Evolutionary conservation across 2,888 invertebrate species (phyloP), one percentile per base, ranked within the genome.

Genomic region (Agriopis marginaria): DNA sequence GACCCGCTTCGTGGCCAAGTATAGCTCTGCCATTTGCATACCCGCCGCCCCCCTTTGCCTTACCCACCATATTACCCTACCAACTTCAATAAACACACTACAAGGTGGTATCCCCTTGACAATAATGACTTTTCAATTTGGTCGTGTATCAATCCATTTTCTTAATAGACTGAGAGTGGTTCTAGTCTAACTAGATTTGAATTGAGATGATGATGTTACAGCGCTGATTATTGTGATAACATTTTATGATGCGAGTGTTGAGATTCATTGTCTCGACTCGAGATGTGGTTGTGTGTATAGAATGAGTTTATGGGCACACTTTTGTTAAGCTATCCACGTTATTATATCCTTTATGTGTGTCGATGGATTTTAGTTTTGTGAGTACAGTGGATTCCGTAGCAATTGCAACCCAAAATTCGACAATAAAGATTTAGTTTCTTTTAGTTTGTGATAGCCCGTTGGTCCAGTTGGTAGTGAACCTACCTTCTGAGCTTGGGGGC

Each of bases 21-120:
- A 92, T 89, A 90, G 90, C 90, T 86, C 90, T 86, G 90, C 90
- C 90, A 93, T 94, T 93, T 94, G 93, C 93, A 92, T 93, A 91
- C 89, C 90, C 89, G n/a, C 84, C 86, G 44, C 42, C 50, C 70
- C 62, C 7, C 70, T n/a, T n/a, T 54, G 10, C 88, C 86, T 89
- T 67, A 82, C 87, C 90, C 89, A 90, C 93, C 84, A 89, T 88
- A 88, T 89, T 91, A 93, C 90, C 82, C 92, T 76, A 79, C 88
- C 83, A 82, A 83, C 74, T 80, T 77, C 7, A 77, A 78, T 75
- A 75, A 78, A 74, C 72, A 73, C 63, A 71, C 74, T n/a, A 72
- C 42, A 70, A 66, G 51, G 58, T 23, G 51, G 23, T 23, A 7
- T 12, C 7, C 0, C 6, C 12, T 44, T 23, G 17, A 10, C 17